phyloP scores from a whole-genome alignment of 2,113 vertebrate species.

The Gallinago jamesoni region DNA sequence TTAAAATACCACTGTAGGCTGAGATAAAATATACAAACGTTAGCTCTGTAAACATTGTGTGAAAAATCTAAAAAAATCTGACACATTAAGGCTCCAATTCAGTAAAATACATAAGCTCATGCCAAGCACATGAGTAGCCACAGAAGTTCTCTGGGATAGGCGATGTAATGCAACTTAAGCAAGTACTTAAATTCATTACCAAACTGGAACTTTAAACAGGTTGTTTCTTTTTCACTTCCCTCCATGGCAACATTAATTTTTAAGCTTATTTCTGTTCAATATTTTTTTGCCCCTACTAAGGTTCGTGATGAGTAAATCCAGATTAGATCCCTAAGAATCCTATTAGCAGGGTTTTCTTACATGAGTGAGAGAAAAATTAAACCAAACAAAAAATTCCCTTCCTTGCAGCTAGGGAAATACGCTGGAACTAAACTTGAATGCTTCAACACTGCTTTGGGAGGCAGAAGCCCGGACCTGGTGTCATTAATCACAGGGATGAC shows the following conservation, averaged over 20 bases:
- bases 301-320: not conserved
- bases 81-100: conserved; percentile 22
- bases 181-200: not conserved
- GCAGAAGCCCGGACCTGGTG: not conserved
- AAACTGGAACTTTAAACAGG: conserved; percentile 9
- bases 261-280: not conserved
- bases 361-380: not conserved
- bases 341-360: not conserved
- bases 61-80: conserved; percentile 34
- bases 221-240: not conserved
- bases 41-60: conserved; percentile 12
- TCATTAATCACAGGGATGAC: not conserved
- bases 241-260: not conserved
- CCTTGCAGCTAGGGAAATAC: not conserved
- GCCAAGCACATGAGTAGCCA: conserved; percentile 21
- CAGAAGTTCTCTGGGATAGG: not conserved
- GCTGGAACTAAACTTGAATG: not conserved
- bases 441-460: not conserved
- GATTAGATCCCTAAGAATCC: not conserved
- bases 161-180: not conserved
- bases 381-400: not conserved
- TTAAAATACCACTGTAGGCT: not conserved
- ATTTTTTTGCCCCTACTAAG: rapidly evolving
- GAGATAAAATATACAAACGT: conserved; percentile 37
- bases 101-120: conserved; percentile 2